Evolutionary conservation across 2,113 vertebrate species (phyloP).

Genomic region (Pollachius pollachius): DNA sequence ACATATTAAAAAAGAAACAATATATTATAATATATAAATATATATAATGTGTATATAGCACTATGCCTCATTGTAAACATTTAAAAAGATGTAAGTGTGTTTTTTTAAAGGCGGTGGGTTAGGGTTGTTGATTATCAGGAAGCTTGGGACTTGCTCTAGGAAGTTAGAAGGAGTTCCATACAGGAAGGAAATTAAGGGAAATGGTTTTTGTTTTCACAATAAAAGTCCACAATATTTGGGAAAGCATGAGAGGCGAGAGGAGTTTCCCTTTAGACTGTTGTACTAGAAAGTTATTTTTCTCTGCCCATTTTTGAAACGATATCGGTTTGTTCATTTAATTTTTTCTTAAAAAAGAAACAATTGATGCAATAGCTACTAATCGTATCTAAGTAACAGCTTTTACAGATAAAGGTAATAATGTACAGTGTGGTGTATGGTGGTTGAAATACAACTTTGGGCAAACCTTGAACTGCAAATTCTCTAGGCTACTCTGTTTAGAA

Average conservation of each 20-base stretch:
- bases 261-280: conserved; percentile 68
- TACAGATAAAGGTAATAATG: conserved; percentile 55
- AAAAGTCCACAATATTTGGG: conserved; percentile 65
- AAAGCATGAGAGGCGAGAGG: conserved; percentile 39
- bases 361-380: conserved; percentile 74
- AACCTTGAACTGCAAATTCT: conserved; percentile 20
- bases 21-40: conserved; percentile 64
- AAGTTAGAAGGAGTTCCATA: conserved; percentile 46
- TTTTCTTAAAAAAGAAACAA: conserved; percentile 65
- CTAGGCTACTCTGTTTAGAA: conserved; percentile 55
- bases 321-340: conserved; percentile 36
- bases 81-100: conserved; percentile 61
- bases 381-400: conserved; percentile 50
- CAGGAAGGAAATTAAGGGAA: conserved; percentile 67
- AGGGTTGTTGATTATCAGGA: conserved; percentile 49
- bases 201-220: conserved; percentile 30
- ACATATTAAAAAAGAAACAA: conserved; percentile 69
- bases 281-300: conserved; percentile 40
- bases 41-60: conserved; percentile 78
- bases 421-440: conserved; percentile 33
- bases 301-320: conserved; percentile 49
- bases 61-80: conserved; percentile 77
- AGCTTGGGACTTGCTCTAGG: conserved; percentile 30
- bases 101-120: conserved; percentile 53
- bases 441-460: no score